These are phyloP conservation scores for Rhyzopertha dominica DNA, from an alignment of 1,140 invertebrate species.

Conservation along the genomic window DNA sequence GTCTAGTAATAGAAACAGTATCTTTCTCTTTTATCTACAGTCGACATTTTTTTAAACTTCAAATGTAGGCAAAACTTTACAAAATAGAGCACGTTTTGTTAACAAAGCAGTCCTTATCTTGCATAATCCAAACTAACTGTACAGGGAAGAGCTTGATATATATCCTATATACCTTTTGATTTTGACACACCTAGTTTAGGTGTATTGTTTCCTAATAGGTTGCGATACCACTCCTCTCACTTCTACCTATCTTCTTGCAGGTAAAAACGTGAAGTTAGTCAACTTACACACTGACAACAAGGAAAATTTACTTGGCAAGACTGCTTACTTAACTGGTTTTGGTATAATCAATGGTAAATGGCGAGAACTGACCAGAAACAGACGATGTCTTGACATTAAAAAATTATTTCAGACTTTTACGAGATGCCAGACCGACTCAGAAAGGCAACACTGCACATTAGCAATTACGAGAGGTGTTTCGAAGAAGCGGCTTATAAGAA, in stretches of 20 bases:
- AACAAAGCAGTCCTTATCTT: too few relatives aligned
- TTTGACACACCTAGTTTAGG: too few relatives aligned
- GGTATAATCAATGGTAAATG: constrained; percentile 40
- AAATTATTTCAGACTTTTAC: constrained; percentile 35
- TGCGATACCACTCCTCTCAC: neutral
- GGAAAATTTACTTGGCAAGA: constrained; percentile 32
- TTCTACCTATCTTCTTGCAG: constrained; percentile 18
- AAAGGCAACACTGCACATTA: constrained; percentile 37
- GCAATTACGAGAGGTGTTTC: constrained; percentile 31
- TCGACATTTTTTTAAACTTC: too few relatives aligned
- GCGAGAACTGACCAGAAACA: neutral
- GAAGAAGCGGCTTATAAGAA: constrained; percentile 18
- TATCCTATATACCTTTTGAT: too few relatives aligned
- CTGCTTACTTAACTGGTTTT: constrained; percentile 39
- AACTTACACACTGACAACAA: constrained; percentile 31
- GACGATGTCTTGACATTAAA: neutral
- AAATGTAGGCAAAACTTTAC: too few relatives aligned
- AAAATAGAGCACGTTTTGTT: too few relatives aligned
- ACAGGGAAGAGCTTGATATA: too few relatives aligned
- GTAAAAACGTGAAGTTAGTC: constrained; percentile 31
- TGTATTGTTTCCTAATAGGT: too few relatives aligned
- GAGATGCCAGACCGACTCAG: constrained; percentile 33
- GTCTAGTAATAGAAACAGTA: too few relatives aligned
- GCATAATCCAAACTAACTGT: too few relatives aligned
- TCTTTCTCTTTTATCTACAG: too few relatives aligned